These are phyloP conservation scores for Melikaiella ostensackeni DNA, from an alignment of 2,888 invertebrate genomes.

Conservation along the genomic window DNA sequence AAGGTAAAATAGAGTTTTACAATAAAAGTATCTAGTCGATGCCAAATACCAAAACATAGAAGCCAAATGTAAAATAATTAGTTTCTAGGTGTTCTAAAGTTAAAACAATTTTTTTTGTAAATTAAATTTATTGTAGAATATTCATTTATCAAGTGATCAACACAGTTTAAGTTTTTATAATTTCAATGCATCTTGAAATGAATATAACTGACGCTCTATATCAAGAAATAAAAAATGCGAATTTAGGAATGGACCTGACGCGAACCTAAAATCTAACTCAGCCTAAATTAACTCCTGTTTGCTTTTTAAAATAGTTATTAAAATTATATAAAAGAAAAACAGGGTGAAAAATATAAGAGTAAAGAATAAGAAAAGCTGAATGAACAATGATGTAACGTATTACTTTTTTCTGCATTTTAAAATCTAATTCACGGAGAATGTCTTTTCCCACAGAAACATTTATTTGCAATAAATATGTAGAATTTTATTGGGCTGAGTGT, in stretches of 20 bases:
- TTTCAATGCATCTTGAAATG: neutral
- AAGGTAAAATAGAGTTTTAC: neutral
- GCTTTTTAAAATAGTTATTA: neutral
- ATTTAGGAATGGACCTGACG: neutral
- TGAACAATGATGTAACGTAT: neutral
- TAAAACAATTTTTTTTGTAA: neutral
- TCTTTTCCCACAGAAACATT: neutral
- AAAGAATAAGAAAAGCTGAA: neutral
- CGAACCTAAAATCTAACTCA: neutral
- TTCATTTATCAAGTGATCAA: neutral
- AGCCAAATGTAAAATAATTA: neutral
- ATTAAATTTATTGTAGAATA: neutral
- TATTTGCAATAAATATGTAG: neutral
- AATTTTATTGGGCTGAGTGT: neutral
- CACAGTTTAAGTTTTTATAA: neutral
- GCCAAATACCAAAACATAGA: neutral
- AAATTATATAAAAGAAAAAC: neutral
- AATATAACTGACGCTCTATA: neutral
- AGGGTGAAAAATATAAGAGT: neutral
- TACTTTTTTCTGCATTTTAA: neutral
- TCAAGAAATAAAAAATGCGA: neutral
- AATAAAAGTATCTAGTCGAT: slow-evolving; percentile 4
- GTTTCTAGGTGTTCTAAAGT: neutral
- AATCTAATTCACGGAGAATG: neutral
- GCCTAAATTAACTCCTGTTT: neutral